Conservation (phyloP, 2,113 vertebrate genomes). For the Heteronetta atricapilla region DNA sequence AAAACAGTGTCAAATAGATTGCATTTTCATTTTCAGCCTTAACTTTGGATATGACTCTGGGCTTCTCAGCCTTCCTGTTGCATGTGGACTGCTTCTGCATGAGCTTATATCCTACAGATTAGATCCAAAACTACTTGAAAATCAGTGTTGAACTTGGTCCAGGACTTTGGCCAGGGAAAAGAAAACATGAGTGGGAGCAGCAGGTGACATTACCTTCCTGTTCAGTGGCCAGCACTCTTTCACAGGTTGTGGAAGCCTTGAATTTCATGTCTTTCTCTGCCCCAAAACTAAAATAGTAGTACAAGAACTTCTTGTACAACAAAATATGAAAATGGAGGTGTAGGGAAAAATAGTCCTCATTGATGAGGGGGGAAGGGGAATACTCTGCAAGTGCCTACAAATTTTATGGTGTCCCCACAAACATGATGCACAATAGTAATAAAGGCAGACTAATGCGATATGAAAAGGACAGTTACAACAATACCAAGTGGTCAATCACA, state of each 20-base stretch:
- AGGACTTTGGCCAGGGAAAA: not conserved
- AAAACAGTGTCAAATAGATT: not conserved
- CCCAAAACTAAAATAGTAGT: not conserved
- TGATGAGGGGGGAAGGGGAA: not conserved
- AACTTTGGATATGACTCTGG: not conserved
- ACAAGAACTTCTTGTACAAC: not conserved
- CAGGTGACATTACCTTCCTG: not conserved
- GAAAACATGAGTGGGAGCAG: not conserved
- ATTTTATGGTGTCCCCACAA: conserved; percentile 19
- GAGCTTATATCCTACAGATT: not conserved
- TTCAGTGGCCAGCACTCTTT: not conserved
- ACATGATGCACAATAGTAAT: conserved; percentile 21
- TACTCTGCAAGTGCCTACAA: not conserved
- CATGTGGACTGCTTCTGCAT: not conserved
- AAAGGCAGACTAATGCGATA: conserved; percentile 8
- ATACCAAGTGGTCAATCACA: not conserved
- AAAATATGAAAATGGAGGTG: not conserved
- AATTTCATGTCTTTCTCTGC: not conserved
- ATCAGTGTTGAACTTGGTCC: not conserved
- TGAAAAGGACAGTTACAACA: conserved; percentile 22
- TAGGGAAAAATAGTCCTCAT: not conserved
- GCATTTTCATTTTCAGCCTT: not conserved
- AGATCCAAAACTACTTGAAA: not conserved
- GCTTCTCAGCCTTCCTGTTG: not conserved
- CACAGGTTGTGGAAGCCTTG: not conserved